Conservation (phyloP, 2,888 invertebrate species). For the Monopis laevigella region DNA sequence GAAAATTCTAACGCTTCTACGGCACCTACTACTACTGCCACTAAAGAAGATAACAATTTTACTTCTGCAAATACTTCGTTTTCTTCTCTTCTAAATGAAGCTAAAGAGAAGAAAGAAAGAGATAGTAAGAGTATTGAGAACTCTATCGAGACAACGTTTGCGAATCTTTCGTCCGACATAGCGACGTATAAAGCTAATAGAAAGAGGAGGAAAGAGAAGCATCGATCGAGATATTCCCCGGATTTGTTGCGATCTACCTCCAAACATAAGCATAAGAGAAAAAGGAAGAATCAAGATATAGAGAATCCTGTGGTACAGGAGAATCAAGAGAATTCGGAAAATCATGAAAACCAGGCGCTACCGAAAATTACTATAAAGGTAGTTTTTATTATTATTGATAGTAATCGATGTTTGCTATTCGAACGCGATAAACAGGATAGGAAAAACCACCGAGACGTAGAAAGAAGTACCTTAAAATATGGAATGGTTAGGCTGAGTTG, state of each 20-base stretch:
- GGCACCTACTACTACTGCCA: constrained; percentile 28
- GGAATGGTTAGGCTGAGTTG: too few species aligned
- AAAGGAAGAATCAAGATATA: constrained; percentile 81
- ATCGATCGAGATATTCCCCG: constrained; percentile 77
- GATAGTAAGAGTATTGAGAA: constrained; percentile 56
- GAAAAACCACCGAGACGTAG: too few species aligned
- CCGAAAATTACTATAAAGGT: constrained; percentile 86
- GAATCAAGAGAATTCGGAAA: too few species aligned
- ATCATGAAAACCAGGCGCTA: too few species aligned
- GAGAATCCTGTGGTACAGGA: constrained; percentile 61
- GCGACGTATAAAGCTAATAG: constrained; percentile 71
- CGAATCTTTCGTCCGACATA: constrained; percentile 56
- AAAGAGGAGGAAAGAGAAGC: constrained; percentile 79
- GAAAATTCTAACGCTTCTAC: constrained; percentile 58
- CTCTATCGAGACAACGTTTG: constrained; percentile 54
- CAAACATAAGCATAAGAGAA: constrained; percentile 82
- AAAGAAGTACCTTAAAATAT: too few species aligned
- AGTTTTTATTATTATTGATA: too few species aligned
- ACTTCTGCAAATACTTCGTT: constrained; percentile 53
- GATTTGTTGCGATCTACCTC: constrained; percentile 71
- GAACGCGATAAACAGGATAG: too few species aligned
- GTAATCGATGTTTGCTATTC: too few species aligned
- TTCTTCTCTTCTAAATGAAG: constrained; percentile 51
- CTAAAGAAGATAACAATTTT: constrained; percentile 33
- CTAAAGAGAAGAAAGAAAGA: constrained; percentile 34